Evolutionary conservation across 2,888 invertebrate genomes (phyloP), one percentile per base, ranked within the genome.

Genomic region (Cheilosia vulpina): DNA sequence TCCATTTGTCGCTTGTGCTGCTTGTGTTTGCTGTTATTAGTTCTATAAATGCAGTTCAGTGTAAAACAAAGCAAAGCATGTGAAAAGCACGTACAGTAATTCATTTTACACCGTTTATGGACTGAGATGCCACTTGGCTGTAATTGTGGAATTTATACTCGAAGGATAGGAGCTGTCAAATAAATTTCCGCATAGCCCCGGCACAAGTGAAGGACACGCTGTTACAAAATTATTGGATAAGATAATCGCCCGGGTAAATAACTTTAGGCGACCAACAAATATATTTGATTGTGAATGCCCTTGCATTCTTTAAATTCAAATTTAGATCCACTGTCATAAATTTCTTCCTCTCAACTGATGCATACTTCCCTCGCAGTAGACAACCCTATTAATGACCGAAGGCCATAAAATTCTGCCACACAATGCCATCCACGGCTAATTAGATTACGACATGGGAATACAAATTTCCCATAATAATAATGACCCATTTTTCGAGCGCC

Each of bases 71-170:
- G 38, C 6, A 13, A 41, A 34, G 76, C 34, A 43, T n/a, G 19
- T 38, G 47, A 52, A 58, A 57, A 58, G 57, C 78, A 19, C 24
- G 17, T 21, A 13, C 4, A 24, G 4, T 5, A 6, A 11, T 52
- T 55, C 27, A 55, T 65, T 78, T 53, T 57, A 43, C 19, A n/a
- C 58, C 50, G 50, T 57, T 19, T 73, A 76, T 81, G 63, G 38
- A 41, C 38, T 62, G 55, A 38, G 45, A 57, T 68, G 60, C 53
- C 60, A 53, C 45, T 27, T 6, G 27, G 27, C 1, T 27, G 45
- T 62, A 57, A 69, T 80, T 75, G n/a, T 21, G 19, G 38, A 66
- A 55, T 66, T 38, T 31, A 27, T 27, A 43, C 55, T 31, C 38
- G 31, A 68, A 43, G 27, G 27, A 11, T 55, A 43, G 55, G 52